Base-by-base conservation (phyloP, 2,113 vertebrate species). In the Indicator maculatus region DNA sequence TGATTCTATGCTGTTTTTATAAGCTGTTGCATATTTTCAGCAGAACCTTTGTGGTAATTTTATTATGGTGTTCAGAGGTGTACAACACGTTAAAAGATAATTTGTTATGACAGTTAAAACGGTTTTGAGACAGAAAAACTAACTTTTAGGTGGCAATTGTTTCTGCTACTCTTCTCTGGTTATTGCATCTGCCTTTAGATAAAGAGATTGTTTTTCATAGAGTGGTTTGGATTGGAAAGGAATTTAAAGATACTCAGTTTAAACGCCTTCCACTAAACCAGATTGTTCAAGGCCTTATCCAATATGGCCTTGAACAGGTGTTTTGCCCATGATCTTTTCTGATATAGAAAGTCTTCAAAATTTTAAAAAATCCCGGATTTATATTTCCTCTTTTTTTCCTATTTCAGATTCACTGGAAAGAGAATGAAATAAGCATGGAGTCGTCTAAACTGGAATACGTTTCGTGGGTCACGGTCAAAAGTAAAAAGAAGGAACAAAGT, bases 321-420 rank as follows among this genome's bases (percentile, higher is more conserved):
- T 65, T 89, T 86, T 26, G 56, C 5, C 39, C 8, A 1, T 66
- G 3, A n/a, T 64, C 9, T 39, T 50, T 79, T 74, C 30, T 83
- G 8, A 38, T 56, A 77, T 71, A 85, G 60, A 23, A 33, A 9
- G 19, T 45, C 55, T 92, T 86, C 41, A 85, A 38, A 11, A 4
- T 86, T 63, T 71, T 71, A 15, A 45, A 79, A 52, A 69, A 47
- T 15, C 56, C 55, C 78, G 4, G 47, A 41, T 50, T 82, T 83
- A 77, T 30, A 8, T 87, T 61, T 88, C 36, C 7, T 79, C 21
- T 0, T 83, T 53, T 24, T 75, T 66, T 69, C 60, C 61, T 91
- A 26, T 97, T 95, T 70, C 88, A 98, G 98, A 71, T 86, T 93
- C 81, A 69, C 78, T 92, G 90, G 92, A 83, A 91, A 64, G 70